Percentiles rank a stretch among this genome's conserved stretches.
phyloP scores from a whole-genome alignment of 2,888 invertebrate species.

The Julus scandinavius region DNA sequence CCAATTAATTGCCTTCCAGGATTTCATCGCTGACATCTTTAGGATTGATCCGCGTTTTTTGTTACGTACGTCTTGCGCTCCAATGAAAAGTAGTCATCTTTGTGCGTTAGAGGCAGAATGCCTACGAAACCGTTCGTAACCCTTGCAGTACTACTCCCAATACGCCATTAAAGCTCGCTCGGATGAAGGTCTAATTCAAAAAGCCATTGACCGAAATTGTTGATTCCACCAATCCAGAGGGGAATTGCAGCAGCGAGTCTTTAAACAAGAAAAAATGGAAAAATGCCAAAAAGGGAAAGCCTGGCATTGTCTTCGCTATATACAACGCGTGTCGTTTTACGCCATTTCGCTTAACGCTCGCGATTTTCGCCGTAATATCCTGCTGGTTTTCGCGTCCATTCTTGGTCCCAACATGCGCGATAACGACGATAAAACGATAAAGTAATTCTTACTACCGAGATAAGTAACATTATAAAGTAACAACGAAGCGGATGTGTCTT shows the following conservation, averaged over 20 bases:
- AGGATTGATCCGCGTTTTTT: not conserved
- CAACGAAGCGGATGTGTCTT: too few species aligned
- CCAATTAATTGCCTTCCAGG: not conserved
- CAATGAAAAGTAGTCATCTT: not conserved
- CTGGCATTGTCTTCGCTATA: too few species aligned
- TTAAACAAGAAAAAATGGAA: not conserved
- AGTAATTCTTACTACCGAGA: too few species aligned
- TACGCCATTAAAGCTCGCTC: not conserved
- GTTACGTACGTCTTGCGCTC: not conserved
- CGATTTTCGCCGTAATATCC: too few species aligned
- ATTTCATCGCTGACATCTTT: conserved; percentile 20
- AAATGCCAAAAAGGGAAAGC: not conserved
- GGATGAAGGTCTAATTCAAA: conserved; percentile 6
- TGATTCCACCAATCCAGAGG: not conserved
- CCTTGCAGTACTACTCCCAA: not conserved
- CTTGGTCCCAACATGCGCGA: too few species aligned
- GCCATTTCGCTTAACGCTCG: too few species aligned
- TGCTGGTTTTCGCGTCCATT: too few species aligned
- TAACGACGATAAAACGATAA: too few species aligned
- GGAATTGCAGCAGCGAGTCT: not conserved
- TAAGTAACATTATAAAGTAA: too few species aligned
- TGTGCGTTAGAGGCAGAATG: not conserved
- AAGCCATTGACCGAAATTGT: conserved; percentile 39
- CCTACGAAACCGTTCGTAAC: not conserved
- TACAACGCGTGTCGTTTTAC: too few species aligned